Conservation (phyloP, 1,140 invertebrate genomes). For the Zaprionus ornatus region DNA sequence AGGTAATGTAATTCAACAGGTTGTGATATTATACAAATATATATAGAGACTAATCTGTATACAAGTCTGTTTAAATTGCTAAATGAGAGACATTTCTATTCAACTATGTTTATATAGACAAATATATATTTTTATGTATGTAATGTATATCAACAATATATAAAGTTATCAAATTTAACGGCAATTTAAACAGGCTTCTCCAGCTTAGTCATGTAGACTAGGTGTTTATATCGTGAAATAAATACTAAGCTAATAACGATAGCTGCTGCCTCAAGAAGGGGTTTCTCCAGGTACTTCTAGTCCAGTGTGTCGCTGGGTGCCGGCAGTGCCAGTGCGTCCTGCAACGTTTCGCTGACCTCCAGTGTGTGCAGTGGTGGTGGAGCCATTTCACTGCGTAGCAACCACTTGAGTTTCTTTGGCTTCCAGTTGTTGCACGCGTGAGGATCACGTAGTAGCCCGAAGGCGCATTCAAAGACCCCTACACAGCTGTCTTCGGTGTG, state of each 20-base stretch:
- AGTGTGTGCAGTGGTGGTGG: slow-evolving; percentile 57
- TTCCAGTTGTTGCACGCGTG: slow-evolving; percentile 87
- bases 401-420: slow-evolving; percentile 85
- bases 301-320: slow-evolving; percentile 47
- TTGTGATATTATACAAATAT: background rate
- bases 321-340: slow-evolving; percentile 53
- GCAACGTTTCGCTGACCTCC: slow-evolving; percentile 46
- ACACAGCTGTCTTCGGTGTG: slow-evolving; percentile 85
- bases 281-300: background rate
- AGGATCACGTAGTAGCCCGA: slow-evolving; percentile 87
- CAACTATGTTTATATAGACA: background rate
- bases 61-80: background rate
- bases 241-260: slow-evolving; percentile 18
- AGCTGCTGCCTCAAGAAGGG: background rate
- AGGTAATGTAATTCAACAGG: slow-evolving; percentile 29
- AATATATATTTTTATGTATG: background rate
- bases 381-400: slow-evolving; percentile 73
- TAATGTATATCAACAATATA: background rate
- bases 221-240: slow-evolving; percentile 19
- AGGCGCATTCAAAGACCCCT: slow-evolving; percentile 88
- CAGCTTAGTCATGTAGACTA: slow-evolving; percentile 11
- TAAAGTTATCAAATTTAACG: background rate
- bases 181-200: slow-evolving; percentile 29
- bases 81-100: background rate
- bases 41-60: background rate